Percentiles rank a stretch among this genome's conserved stretches.
Evolutionary conservation across 1,140 invertebrate genomes (phyloP).

Genomic region (Matsumurasca onukii): DNA sequence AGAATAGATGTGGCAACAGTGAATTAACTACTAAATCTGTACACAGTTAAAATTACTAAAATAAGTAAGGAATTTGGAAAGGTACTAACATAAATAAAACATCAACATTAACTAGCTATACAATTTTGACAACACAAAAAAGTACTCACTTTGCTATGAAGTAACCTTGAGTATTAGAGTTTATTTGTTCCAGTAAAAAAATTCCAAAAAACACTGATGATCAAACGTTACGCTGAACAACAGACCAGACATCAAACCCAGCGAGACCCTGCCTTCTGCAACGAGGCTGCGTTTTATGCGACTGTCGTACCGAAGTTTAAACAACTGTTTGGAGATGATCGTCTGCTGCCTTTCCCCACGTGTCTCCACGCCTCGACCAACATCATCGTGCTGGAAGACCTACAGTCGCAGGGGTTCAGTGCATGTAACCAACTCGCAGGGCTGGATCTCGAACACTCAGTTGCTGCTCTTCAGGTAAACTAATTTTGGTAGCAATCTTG

Average conservation of each 20-base stretch:
- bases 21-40: too few relatives aligned
- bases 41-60: too few relatives aligned
- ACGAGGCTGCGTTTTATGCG: slow-evolving; percentile 38
- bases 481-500: too few relatives aligned
- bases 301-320: slow-evolving; percentile 33
- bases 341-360: slow-evolving; percentile 31
- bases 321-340: background rate
- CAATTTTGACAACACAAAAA: too few relatives aligned
- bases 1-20: too few relatives aligned
- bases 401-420: slow-evolving; percentile 48
- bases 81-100: too few relatives aligned
- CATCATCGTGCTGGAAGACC: slow-evolving; percentile 56
- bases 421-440: slow-evolving; percentile 51
- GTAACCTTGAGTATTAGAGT: too few relatives aligned
- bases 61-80: too few relatives aligned
- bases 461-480: slow-evolving; percentile 43
- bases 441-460: slow-evolving; percentile 50
- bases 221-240: slow-evolving; percentile 37
- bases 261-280: slow-evolving; percentile 39
- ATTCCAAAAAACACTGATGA: background rate
- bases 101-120: too few relatives aligned
- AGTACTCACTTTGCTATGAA: too few relatives aligned
- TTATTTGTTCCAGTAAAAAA: slow-evolving; percentile 17
- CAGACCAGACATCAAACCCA: slow-evolving; percentile 14
- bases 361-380: slow-evolving; percentile 41